Evolutionary conservation across 2,888 invertebrate species (phyloP).

Genomic region (Osmoderma eremita): DNA sequence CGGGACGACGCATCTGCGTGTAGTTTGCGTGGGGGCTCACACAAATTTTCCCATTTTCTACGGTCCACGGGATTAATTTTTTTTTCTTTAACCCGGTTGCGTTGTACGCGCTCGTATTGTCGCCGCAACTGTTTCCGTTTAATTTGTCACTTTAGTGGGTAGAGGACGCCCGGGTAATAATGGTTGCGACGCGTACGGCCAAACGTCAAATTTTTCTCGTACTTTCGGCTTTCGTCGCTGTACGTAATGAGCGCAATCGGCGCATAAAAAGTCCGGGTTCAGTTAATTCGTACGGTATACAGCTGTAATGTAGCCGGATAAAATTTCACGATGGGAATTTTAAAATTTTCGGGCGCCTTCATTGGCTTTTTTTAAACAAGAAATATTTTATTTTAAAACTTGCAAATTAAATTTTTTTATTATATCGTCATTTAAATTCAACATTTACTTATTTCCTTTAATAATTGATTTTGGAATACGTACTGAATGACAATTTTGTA

Average conservation of each 20-base stretch:
- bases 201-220: conserved; percentile 9
- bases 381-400: too few relatives aligned
- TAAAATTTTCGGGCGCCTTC: too few relatives aligned
- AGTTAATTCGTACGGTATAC: too few relatives aligned
- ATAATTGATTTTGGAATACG: too few relatives aligned
- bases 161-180: conserved; percentile 4
- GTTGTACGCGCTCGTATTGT: conserved; percentile 4
- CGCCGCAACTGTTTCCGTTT: conserved; percentile 19
- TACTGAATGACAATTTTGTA: too few relatives aligned
- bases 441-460: too few relatives aligned
- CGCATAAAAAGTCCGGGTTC: too few relatives aligned
- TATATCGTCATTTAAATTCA: too few relatives aligned
- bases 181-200: conserved; percentile 9
- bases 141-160: conserved; percentile 24
- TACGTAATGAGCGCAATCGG: neutral
- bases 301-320: too few relatives aligned
- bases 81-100: conserved; percentile 12
- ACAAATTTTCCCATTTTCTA: conserved; percentile 36
- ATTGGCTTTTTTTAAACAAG: too few relatives aligned
- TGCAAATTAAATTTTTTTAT: too few relatives aligned
- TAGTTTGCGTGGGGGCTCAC: conserved; percentile 17
- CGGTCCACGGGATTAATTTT: conserved; percentile 36
- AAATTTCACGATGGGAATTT: too few relatives aligned
- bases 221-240: neutral
- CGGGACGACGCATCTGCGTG: conserved; percentile 35